phyloP scores from a whole-genome alignment of 2,113 vertebrate species.

The Cynoglossus semilaevis region DNA sequence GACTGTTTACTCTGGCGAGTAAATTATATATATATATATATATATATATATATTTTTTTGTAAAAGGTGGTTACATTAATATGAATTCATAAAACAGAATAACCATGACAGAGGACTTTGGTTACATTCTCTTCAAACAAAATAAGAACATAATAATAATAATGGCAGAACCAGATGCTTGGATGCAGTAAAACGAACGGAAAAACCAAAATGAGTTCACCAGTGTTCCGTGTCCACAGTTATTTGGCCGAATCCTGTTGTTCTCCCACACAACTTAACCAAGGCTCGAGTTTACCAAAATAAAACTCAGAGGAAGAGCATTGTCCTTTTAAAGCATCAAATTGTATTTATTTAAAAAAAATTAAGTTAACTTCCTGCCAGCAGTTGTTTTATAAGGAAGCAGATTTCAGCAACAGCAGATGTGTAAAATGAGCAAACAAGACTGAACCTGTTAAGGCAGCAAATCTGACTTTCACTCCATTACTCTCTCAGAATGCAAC shows the following conservation, averaged over 20 bases:
- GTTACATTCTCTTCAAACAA: constrained; percentile 17
- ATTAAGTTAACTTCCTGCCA: constrained; percentile 27
- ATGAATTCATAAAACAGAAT: constrained; percentile 27
- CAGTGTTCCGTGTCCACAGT: constrained; percentile 51
- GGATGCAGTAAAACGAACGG: constrained; percentile 22
- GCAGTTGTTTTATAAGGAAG: constrained; percentile 24
- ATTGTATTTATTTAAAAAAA: no score
- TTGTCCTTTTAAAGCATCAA: no score
- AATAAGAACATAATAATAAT: constrained; percentile 14
- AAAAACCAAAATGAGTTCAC: constrained; percentile 52
- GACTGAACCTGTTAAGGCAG: constrained; percentile 24
- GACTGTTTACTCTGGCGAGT: constrained; percentile 3
- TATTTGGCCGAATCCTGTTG: constrained; percentile 51
- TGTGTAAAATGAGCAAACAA: constrained; percentile 43
- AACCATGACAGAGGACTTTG: constrained; percentile 5
- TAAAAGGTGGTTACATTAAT: constrained; percentile 1
- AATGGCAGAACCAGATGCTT: constrained; percentile 57
- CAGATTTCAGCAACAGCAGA: constrained; percentile 35
- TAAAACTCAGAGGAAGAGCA: neutral
- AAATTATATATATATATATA: no score
- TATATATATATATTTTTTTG: no score
- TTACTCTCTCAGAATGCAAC: constrained; percentile 1
- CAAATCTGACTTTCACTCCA: constrained; percentile 2
- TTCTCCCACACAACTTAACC: constrained; percentile 42
- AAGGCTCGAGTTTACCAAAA: constrained; percentile 37